Evolutionary conservation across 2,888 invertebrate species (phyloP), one percentile per base, ranked within the genome.

Genomic region (Charanyca ferruginea): DNA sequence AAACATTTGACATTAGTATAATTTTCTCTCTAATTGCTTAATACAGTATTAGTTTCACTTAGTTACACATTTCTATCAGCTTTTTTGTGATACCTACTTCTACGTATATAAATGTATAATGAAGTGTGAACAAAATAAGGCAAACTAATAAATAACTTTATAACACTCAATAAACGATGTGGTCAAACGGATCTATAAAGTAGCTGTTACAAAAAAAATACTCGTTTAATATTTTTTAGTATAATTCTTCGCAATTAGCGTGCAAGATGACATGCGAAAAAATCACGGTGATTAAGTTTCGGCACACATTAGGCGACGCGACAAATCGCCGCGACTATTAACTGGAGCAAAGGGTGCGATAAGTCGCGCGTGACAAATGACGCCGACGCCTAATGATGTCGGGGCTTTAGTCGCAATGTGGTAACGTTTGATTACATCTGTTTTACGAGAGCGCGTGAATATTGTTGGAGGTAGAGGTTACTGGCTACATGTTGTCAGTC

Each of bases 301-400:
- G 60, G 64, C 75, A 78, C 81, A 81, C 80, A 82, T 84, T 79
- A 83, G 77, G 66, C 49, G 65, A 72, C 52, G 76, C 83, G 83
- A 88, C 88, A 86, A 90, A 89, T 88, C 87, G 85, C 83, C 63
- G 79, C 83, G 81, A 84, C 87, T 86, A 87, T 87, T 88, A 87
- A 85, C 84, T 80, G 73, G 83, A 82, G 81, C 80, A 85, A 84
- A 85, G 87, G 87, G 86, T 85, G 86, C 85, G 91, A 88, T 90
- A 91, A 90, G 87, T 87, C 85, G 84, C 80, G 83, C 80, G 86
- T 90, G 90, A 91, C 89, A 89, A 91, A 91, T 87, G 90, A 87
- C 83, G 69, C 74, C 25, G 51, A 54, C 80, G 74, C 71, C 90
- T 91, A 91, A 91, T 90, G 90, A 90, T 90, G 87, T 78, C 77